Conservation (phyloP, 1,140 invertebrate species). For the Apis cerana region DNA sequence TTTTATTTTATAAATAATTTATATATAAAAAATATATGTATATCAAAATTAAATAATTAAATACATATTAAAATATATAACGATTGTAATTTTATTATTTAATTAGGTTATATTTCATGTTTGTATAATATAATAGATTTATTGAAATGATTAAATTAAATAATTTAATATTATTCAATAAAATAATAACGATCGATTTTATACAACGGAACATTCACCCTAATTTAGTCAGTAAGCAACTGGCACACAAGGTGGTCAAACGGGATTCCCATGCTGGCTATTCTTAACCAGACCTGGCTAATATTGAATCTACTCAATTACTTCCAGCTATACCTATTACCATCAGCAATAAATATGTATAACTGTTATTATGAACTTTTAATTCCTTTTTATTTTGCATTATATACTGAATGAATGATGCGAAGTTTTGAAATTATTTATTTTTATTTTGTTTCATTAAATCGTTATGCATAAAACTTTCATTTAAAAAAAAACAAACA, state of each 20-base stretch:
- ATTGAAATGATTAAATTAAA: not conserved
- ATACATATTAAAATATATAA: not conserved
- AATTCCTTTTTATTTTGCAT: not conserved
- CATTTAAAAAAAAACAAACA: not conserved
- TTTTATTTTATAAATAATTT: not conserved
- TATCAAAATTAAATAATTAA: not conserved
- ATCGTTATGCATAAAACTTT: not conserved
- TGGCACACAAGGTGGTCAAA: slow-evolving; percentile 62
- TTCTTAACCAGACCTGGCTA: slow-evolving; percentile 65
- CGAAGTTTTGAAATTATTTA: not conserved
- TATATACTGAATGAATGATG: not conserved
- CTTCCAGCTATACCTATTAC: slow-evolving; percentile 46
- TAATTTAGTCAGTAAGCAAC: slow-evolving; percentile 61
- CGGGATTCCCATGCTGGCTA: slow-evolving; percentile 60
- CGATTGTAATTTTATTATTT: not conserved
- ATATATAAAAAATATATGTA: not conserved
- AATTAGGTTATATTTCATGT: not conserved
- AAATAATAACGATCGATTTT: slow-evolving; percentile 39
- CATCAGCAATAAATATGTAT: slow-evolving; percentile 36
- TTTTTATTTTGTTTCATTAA: not conserved
- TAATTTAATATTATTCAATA: slow-evolving; percentile 12
- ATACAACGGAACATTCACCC: slow-evolving; percentile 62
- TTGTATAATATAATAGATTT: not conserved
- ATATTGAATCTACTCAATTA: slow-evolving; percentile 62
- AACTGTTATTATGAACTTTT: slow-evolving; percentile 47